Base-by-base conservation (phyloP, 2,888 invertebrate species). In the Pharmacophagus antenor region DNA sequence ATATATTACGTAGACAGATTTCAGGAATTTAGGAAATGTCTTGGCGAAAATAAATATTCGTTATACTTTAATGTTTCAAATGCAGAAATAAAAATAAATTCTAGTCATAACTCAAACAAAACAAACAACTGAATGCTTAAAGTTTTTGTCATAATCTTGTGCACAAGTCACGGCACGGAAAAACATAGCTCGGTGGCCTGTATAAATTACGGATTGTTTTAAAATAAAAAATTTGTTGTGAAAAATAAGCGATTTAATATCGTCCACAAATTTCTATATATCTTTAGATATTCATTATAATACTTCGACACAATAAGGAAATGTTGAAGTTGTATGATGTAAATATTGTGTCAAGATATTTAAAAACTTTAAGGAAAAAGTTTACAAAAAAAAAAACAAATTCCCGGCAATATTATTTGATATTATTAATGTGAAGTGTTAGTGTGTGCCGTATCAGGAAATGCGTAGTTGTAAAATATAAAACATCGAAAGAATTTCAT, bases 51-150 rank as follows among this genome's bases (percentile, higher is more conserved):
- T 46, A 54, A 54, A 54, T 10, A 27, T 20, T 53, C 25, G 23
- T 46, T 18, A 31, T 54, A 31, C 27, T 27, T 27, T 54, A 46
- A 46, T 46, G 27, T 46, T 46, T 54, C 46, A 27, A 27, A 54
- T 46, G 27, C 46, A 54, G 27, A 46, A 46, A 44, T 21, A 21
- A 46, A 20, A 54, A 46, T 54, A 54, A 54, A 46, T 25, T 46
- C 44, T 20, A 54, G 20, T 46, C 54, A 21, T 54, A 46, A 46
- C 46, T 54, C 46, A 49, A 18, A 49, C 48, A 56, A 42, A 49
- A 23, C 56, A 49, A 56, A 56, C 56, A 49, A 56, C 46, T 31
- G 54, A 25, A 46, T n/a, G 56, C n/a, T 48, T 22, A 10, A 48
- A 48, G 23, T 23, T 49, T 56, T 56, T 49, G 37, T 37, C 49